phyloP scores from a whole-genome alignment of 2,888 invertebrate genomes.

The Idaea biselata region DNA sequence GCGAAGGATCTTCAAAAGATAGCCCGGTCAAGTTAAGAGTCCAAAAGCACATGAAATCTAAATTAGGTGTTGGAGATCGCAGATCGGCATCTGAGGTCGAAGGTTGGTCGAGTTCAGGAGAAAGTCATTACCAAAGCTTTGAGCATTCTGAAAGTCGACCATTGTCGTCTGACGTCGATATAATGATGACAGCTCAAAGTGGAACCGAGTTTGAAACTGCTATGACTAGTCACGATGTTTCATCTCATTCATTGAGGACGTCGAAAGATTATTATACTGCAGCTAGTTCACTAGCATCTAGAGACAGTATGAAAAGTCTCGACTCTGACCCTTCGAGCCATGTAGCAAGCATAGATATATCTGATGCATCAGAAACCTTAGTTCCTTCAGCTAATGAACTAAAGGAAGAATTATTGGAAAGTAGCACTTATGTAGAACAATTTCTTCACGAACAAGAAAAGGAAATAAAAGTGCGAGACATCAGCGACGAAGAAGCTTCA shows the following conservation, averaged over 20 bases:
- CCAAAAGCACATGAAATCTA: conserved; percentile 72
- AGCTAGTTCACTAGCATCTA: conserved; percentile 91
- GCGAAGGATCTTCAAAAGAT: conserved; percentile 69
- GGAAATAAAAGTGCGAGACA: conserved; percentile 66
- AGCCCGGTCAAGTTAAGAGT: conserved; percentile 69
- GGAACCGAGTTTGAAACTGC: conserved; percentile 94
- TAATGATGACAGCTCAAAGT: conserved; percentile 86
- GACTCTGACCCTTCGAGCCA: conserved; percentile 95
- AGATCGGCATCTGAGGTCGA: conserved; percentile 90
- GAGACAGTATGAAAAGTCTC: conserved; percentile 93
- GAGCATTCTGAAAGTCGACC: conserved; percentile 91
- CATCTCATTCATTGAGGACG: conserved; percentile 85
- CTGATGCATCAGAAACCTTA: conserved; percentile 95
- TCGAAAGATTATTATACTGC: conserved; percentile 94
- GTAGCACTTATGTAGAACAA: conserved; percentile 80
- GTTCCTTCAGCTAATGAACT: conserved; percentile 93
- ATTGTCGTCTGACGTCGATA: conserved; percentile 92
- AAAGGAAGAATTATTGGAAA: conserved; percentile 86
- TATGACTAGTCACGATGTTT: conserved; percentile 88
- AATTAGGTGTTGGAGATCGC: conserved; percentile 80
- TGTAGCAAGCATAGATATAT: conserved; percentile 93
- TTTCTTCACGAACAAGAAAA: conserved; percentile 70
- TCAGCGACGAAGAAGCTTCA: conserved; percentile 76
- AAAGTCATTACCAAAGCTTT: conserved; percentile 93
- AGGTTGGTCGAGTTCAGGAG: conserved; percentile 92